Evolutionary conservation across 2,888 invertebrate genomes (phyloP).

Genomic region (Chaetoderma sp.): DNA sequence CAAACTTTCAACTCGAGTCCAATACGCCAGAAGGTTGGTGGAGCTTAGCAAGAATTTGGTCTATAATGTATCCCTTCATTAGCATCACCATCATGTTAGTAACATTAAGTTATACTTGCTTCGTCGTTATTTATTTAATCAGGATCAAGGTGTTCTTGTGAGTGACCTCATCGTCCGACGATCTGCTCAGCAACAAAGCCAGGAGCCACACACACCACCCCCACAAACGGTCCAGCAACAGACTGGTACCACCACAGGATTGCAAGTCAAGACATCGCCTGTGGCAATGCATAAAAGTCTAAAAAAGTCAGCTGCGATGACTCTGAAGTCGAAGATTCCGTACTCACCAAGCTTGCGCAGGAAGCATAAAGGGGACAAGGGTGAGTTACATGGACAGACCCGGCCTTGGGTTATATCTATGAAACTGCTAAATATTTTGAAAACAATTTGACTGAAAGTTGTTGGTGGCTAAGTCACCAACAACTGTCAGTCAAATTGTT

Average conservation of each 20-base stretch:
- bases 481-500: no score
- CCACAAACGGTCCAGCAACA: background rate
- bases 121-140: slow-evolving; percentile 14
- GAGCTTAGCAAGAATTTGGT: no score
- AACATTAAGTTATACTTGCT: background rate
- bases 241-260: no score
- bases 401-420: background rate
- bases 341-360: slow-evolving; percentile 81
- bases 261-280: slow-evolving; percentile 48
- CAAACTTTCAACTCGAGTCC: no score
- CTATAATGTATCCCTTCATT: no score
- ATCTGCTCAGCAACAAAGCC: slow-evolving; percentile 34
- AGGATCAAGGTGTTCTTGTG: slow-evolving; percentile 50
- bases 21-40: no score
- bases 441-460: background rate
- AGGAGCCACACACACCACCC: background rate
- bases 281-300: slow-evolving; percentile 63
- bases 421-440: no score
- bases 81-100: background rate
- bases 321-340: slow-evolving; percentile 73
- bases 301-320: slow-evolving; percentile 70
- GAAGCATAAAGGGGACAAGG: slow-evolving; percentile 52
- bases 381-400: background rate
- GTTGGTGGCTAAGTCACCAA: no score
- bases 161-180: slow-evolving; percentile 52